Conservation (phyloP, 2,888 invertebrate genomes). For the Agonopterix arenella region DNA sequence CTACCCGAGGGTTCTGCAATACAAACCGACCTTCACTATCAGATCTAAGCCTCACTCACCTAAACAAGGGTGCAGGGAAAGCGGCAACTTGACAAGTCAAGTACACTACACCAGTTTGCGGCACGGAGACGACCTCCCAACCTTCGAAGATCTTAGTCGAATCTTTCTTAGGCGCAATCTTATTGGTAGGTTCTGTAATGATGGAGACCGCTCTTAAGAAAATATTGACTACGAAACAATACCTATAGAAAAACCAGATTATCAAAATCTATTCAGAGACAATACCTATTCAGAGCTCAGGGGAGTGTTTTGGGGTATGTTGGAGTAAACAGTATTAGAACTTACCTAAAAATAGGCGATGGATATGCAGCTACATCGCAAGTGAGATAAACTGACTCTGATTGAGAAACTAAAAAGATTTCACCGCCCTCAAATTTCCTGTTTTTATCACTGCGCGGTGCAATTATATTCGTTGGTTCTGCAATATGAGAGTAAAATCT, state of each 20-base stretch:
- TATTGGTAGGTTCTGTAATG: constrained; percentile 75
- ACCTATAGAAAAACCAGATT: no score
- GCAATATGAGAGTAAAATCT: constrained; percentile 44
- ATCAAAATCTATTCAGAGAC: no score
- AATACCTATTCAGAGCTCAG: no score
- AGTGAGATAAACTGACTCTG: constrained; percentile 58
- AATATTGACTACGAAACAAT: neutral
- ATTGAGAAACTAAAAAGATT: constrained; percentile 55
- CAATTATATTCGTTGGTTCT: constrained; percentile 83
- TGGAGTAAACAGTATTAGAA: constrained; percentile 4
- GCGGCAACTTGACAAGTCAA: constrained; percentile 83
- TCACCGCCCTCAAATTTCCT: constrained; percentile 54
- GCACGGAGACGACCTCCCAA: constrained; percentile 78
- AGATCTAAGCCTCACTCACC: constrained; percentile 72
- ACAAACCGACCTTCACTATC: constrained; percentile 43
- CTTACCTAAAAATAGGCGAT: constrained; percentile 70
- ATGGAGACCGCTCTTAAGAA: constrained; percentile 10
- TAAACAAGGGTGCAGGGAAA: constrained; percentile 82
- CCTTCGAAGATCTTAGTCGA: constrained; percentile 78
- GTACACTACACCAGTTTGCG: constrained; percentile 68
- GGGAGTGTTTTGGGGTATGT: neutral
- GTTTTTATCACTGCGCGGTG: constrained; percentile 72
- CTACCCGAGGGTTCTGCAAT: constrained; percentile 83
- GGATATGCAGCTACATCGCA: constrained; percentile 75
- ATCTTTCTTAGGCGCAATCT: constrained; percentile 78